Base-by-base conservation (phyloP, 1,140 invertebrate genomes). In the Onthophagus taurus region DNA sequence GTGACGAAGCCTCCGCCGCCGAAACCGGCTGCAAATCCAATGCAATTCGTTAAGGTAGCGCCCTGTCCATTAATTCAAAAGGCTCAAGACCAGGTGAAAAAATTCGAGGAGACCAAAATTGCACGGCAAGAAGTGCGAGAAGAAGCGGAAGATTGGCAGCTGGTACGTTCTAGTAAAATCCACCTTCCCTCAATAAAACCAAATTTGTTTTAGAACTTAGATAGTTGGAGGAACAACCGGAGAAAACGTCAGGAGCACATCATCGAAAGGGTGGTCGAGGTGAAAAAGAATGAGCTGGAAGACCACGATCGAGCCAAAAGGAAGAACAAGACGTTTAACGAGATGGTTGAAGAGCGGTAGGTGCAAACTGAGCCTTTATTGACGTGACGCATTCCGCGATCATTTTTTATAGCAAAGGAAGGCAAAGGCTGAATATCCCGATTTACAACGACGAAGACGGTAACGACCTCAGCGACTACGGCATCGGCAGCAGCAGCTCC, bases 121-220 rank as follows among this genome's bases (percentile, higher is more conserved):
- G 72, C 81, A 21, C 81, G 83, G 50, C 78, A 85, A 57, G 78
- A 83, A 36, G 69, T 77, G 0, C 67, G 76, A 39, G 81, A 88
- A 61, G 84, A 91, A 53, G 82, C 85, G 33, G 86, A 89, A 63
- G 89, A 92, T 58, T 94, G 90, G 90, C 88, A 92, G 71, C 83
- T 83, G 69, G 89, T 93, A 68, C 81, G 81, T 72, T 46, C 34
- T 29, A n/a, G n/a, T n/a, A n/a, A n/a, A n/a, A n/a, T n/a, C 24
- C 24, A 26, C 24, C 24, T 26, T 26, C n/a, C 24, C 24, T 26
- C 24, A 7, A 26, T 26, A 26, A 26, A n/a, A 7, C n/a, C n/a
- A 7, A 26, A 26, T n/a, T n/a, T 16, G 14, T 21, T 39, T 8
- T 67, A 91, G 87, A 92, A 92, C 70, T 70, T 93, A 67, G 87